Conservation (phyloP, 2,888 invertebrate genomes). For the Stegana nigrithorax region DNA sequence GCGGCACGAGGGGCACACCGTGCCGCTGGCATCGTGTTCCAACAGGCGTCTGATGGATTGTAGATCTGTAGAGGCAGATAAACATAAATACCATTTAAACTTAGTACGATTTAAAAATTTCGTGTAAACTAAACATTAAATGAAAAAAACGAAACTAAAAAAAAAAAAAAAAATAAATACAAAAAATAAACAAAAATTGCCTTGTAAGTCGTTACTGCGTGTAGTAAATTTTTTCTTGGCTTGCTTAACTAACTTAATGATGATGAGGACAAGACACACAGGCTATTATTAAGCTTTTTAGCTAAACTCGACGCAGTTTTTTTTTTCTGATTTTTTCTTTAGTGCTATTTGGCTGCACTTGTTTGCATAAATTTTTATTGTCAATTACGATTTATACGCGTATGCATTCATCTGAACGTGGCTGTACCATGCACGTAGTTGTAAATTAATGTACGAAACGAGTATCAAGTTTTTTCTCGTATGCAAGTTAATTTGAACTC, state of each 20-base stretch:
- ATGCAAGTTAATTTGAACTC: conserved; percentile 8
- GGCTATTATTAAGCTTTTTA: too few species aligned
- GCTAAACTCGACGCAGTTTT: too few species aligned
- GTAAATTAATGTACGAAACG: too few species aligned
- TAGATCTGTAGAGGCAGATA: conserved; percentile 75
- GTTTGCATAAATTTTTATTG: conserved; percentile 58
- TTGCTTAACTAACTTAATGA: conserved; percentile 6
- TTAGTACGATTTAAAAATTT: too few species aligned
- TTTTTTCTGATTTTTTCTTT: conserved; percentile 12
- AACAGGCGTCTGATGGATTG: conserved; percentile 84
- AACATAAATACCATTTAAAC: too few species aligned
- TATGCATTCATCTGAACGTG: too few species aligned
- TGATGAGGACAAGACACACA: not conserved
- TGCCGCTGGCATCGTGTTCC: conserved; percentile 79
- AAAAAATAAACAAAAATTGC: conserved; percentile 1
- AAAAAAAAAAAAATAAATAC: conserved; percentile 17
- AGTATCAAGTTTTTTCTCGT: too few species aligned
- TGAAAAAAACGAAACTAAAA: not conserved
- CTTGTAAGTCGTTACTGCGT: too few species aligned
- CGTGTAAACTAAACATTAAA: too few species aligned
- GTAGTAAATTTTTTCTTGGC: too few species aligned
- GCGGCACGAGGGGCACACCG: conserved; percentile 85
- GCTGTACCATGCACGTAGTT: too few species aligned
- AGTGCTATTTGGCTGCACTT: conserved; percentile 39
- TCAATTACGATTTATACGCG: conserved; percentile 47